These are phyloP conservation scores for Perognathus longimembris DNA, from an alignment of 2,113 vertebrate species.

Conservation along the genomic window DNA sequence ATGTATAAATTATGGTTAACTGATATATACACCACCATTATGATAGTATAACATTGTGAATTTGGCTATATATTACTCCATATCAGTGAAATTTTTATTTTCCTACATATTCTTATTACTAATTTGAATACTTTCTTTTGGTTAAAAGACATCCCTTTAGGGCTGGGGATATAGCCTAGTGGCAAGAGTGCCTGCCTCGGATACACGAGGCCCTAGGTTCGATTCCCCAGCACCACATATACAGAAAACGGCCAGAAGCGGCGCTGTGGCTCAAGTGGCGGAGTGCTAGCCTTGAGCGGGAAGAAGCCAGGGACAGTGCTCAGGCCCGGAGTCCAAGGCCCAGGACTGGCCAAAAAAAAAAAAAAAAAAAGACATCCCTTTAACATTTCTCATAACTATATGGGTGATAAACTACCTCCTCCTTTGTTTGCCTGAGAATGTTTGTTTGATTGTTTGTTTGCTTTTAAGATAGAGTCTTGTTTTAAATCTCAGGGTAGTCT, in stretches of 20 bases:
- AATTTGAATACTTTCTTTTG: not conserved
- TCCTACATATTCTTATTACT: not conserved
- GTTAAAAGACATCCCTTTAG: no score
- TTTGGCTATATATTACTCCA: not conserved
- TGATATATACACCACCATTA: not conserved
- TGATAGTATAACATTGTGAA: not conserved
- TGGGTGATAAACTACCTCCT: not conserved
- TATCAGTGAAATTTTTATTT: not conserved
- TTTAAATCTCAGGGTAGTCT: not conserved
- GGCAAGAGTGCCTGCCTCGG: no score
- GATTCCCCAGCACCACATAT: no score
- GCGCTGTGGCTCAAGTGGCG: no score
- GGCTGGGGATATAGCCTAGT: no score
- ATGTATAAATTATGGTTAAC: not conserved
- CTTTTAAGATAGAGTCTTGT: not conserved
- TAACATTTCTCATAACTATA: not conserved
- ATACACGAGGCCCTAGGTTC: no score
- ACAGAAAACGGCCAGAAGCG: no score
- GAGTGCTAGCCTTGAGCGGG: no score
- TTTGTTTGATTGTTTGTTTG: not conserved
- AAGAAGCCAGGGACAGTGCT: no score
- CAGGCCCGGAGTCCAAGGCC: no score
- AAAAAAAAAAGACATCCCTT: no score
- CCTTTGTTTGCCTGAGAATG: not conserved
- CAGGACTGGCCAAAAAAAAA: no score